Evolutionary conservation across 2,797 vertebrate genomes (phyloP).

Genomic region (Sebastes iracundus): DNA sequence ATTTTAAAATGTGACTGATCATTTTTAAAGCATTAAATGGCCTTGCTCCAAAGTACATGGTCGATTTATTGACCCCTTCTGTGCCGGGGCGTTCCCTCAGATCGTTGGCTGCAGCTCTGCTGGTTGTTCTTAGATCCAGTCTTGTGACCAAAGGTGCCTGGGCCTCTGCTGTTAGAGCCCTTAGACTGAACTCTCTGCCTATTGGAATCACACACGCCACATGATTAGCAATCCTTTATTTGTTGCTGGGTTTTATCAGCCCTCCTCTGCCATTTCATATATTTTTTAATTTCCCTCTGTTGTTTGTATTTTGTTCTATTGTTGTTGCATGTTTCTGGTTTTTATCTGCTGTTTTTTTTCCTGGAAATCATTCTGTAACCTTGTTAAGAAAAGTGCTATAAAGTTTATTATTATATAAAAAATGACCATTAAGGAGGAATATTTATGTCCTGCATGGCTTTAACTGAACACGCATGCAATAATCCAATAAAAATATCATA

Average conservation of each 20-base stretch:
- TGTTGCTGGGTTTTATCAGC: neutral
- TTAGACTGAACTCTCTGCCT: neutral
- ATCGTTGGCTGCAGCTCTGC: neutral
- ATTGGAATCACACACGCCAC: neutral
- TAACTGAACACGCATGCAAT: neutral
- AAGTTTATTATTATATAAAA: neutral
- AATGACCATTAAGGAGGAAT: neutral
- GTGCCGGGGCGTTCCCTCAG: neutral
- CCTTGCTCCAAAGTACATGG: neutral
- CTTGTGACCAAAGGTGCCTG: no score
- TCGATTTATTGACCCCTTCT: neutral
- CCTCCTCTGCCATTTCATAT: neutral
- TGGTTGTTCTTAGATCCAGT: neutral
- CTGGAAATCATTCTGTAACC: neutral
- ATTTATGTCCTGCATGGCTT: constrained; percentile 5
- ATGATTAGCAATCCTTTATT: neutral
- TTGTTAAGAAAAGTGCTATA: neutral
- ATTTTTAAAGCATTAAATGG: neutral
- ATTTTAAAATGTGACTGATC: neutral
- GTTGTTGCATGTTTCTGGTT: neutral
- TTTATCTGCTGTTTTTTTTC: neutral
- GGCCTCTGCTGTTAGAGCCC: neutral
- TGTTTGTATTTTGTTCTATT: neutral
- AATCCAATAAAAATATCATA: constrained; percentile 19
- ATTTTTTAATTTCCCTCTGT: neutral